These are phyloP conservation scores for Drosophila rufa DNA, from an alignment of 1,140 invertebrate species.

Conservation along the genomic window DNA sequence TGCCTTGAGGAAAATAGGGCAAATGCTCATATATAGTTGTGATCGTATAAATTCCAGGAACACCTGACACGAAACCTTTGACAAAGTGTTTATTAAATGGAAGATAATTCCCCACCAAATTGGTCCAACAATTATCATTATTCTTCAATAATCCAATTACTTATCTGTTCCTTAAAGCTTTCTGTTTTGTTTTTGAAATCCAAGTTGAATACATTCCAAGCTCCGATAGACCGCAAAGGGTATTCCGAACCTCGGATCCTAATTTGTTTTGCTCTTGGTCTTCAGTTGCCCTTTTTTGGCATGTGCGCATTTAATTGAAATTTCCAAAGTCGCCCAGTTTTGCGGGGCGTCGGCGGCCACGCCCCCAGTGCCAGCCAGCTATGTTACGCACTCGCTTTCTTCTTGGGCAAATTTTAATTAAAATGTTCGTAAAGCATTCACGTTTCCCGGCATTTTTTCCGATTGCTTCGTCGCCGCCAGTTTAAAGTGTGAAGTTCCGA, in stretches of 20 bases:
- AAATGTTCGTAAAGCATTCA: slow-evolving; percentile 72
- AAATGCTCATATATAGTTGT: neutral
- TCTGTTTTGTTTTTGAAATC: neutral
- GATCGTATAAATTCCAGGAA: too few species aligned
- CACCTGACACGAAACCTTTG: too few species aligned
- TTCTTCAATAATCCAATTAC: neutral
- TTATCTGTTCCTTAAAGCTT: neutral
- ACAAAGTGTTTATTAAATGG: neutral
- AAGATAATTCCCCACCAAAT: too few species aligned
- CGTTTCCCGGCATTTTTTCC: slow-evolving; percentile 47
- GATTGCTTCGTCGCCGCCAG: slow-evolving; percentile 29
- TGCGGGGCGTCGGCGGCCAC: slow-evolving; percentile 17
- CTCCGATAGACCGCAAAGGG: slow-evolving; percentile 1
- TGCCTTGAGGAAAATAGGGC: neutral
- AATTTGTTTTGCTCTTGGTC: slow-evolving; percentile 38
- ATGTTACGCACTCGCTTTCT: slow-evolving; percentile 60
- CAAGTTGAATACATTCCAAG: neutral
- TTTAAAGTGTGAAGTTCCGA: slow-evolving; percentile 79
- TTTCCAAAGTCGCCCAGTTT: slow-evolving; percentile 69
- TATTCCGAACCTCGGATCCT: neutral
- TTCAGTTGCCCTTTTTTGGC: slow-evolving; percentile 55
- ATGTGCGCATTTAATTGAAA: slow-evolving; percentile 83
- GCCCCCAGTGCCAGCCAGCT: slow-evolving; percentile 34
- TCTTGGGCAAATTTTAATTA: slow-evolving; percentile 77
- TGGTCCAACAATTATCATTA: too few species aligned